These are phyloP conservation scores for Hylomyscus alleni DNA, from an alignment of 2,797 vertebrate genomes.

Conservation along the genomic window DNA sequence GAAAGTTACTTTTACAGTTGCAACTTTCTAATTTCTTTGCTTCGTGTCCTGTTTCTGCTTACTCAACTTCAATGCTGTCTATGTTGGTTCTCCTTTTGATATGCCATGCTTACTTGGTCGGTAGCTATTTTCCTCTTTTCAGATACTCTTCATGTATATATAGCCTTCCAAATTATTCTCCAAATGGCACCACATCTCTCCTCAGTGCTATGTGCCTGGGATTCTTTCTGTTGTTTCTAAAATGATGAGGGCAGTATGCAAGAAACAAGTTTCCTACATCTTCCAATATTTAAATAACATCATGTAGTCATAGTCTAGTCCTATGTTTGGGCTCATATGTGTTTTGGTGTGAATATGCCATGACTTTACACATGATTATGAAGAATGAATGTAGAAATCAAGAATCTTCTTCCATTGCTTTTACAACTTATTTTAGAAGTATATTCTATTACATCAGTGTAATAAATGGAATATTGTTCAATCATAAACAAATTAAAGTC, in stretches of 20 bases:
- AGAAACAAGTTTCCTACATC: background rate
- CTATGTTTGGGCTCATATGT: background rate
- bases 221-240: background rate
- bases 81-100: background rate
- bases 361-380: background rate
- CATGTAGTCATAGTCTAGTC: background rate
- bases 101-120: background rate
- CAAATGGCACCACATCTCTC: background rate
- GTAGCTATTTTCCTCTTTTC: background rate
- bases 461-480: background rate
- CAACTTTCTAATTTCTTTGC: background rate
- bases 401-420: too few species aligned
- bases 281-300: slow-evolving; percentile 18
- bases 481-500: too few species aligned
- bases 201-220: background rate
- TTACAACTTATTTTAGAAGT: too few species aligned
- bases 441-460: too few species aligned
- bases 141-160: background rate
- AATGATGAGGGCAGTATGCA: background rate
- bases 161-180: background rate
- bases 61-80: background rate
- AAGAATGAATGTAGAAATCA: too few species aligned
- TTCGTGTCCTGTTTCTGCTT: background rate
- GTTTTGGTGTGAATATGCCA: background rate
- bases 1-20: too few species aligned